Conservation (phyloP, 2,797 vertebrate species). For the Dendrocincla fuliginosa region DNA sequence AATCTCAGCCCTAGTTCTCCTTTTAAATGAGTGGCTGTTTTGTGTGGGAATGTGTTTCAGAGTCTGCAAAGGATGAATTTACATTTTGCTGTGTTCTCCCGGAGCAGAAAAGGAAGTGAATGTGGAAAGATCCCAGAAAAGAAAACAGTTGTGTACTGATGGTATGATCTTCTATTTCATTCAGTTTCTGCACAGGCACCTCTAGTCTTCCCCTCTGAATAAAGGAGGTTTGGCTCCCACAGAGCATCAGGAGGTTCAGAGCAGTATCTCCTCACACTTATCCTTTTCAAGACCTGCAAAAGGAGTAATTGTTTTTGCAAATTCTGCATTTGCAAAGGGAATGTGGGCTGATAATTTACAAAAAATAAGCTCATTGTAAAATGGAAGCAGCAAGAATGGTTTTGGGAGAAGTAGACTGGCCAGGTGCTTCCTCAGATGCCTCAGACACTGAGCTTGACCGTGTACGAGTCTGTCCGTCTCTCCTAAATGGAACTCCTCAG, state of each 20-base stretch:
- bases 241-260: background rate
- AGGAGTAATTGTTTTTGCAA: background rate
- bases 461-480: accelerated
- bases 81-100: background rate
- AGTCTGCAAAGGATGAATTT: background rate
- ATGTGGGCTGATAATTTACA: background rate
- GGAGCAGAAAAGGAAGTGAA: background rate
- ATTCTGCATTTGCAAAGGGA: background rate
- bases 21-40: background rate
- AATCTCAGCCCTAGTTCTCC: background rate
- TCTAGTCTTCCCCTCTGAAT: background rate
- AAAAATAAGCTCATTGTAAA: background rate
- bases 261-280: background rate
- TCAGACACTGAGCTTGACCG: background rate
- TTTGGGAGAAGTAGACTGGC: background rate
- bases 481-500: background rate
- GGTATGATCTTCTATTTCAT: background rate
- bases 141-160: background rate
- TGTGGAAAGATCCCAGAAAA: background rate
- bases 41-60: background rate
- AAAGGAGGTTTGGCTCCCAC: background rate
- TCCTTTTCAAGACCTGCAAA: background rate
- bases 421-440: background rate
- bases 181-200: background rate
- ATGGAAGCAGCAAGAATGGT: background rate